Base-by-base conservation (phyloP, 2,113 vertebrate genomes). In the Neopipo cinnamomea region DNA sequence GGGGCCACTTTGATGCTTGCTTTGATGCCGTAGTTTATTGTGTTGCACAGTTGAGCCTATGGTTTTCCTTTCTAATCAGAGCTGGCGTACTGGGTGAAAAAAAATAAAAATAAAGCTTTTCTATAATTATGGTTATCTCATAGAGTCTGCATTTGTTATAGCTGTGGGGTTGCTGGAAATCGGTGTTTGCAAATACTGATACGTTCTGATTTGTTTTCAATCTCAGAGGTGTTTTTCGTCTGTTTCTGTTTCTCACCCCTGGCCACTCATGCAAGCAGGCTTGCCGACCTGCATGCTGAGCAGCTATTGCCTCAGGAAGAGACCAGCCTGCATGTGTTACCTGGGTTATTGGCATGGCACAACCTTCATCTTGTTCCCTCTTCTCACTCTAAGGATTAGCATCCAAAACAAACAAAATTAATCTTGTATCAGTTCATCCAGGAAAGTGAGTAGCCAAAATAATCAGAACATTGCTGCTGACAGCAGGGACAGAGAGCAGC, bases 11-110 rank as follows among this genome's bases (percentile, higher is more conserved):
- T 92, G 66, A 76, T 90, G 82, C 81, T 96, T 84, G 85, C 68
- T 96, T 95, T 93, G 94, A 96, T 96, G 91, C 72, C 52, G 39
- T 56, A 28, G 49, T 96, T 87, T 91, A 96, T 95, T 93, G 93
- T 95, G 81, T 37, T 5, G 7, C 66, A 70, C 50, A 75, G 85
- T 89, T 65, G 72, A 96, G 91, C 67, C 66, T 93, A 20, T 5
- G n/a, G 68, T 88, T 97, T 97, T 88, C 77, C 77, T 86, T 96
- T 96, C 91, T 95, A 97, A 97, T 96, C 90, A 65, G 85, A 87
- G 59, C 70, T 94, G 86, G 77, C 76, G 79, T 76, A 90, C 82
- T 91, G 93, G 78, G 46, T 88, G 50, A 6, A 71, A 80, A 85
- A 86, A 78, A 68, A 78, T 14, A 65, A 16, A 42, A 97, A 97